phyloP scores from a whole-genome alignment of 2,797 vertebrate species.

The Lutjanus campechanus region DNA sequence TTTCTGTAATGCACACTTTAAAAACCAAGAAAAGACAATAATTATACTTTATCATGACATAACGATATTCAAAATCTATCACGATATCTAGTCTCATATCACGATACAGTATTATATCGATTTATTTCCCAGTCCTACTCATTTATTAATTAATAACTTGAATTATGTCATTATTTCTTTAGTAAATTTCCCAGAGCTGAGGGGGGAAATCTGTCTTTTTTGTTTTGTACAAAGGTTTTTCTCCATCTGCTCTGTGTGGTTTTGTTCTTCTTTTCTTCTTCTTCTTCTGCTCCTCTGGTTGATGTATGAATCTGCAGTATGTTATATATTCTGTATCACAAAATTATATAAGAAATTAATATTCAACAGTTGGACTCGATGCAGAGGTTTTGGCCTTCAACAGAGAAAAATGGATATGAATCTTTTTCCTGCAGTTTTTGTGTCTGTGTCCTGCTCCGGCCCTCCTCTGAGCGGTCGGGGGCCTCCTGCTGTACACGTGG shows the following conservation, averaged over 20 bases:
- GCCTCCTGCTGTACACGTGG: not conserved
- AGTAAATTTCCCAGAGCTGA: too few relatives aligned
- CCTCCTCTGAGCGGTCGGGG: not conserved
- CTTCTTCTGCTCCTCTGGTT: not conserved
- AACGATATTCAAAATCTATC: too few relatives aligned
- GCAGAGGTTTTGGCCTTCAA: slow-evolving; percentile 7
- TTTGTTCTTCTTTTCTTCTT: not conserved
- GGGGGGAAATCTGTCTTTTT: too few relatives aligned
- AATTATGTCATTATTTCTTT: too few relatives aligned
- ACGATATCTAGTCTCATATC: too few relatives aligned
- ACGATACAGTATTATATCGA: too few relatives aligned
- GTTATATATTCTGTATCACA: not conserved
- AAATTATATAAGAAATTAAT: slow-evolving; percentile 46
- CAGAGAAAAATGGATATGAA: not conserved
- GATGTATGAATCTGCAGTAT: not conserved
- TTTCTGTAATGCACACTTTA: too few relatives aligned
- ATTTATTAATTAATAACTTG: too few relatives aligned
- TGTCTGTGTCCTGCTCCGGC: not conserved
- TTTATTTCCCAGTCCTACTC: too few relatives aligned
- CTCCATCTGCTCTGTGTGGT: not conserved
- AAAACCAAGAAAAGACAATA: too few relatives aligned
- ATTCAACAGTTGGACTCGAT: slow-evolving; percentile 30
- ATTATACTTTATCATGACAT: too few relatives aligned
- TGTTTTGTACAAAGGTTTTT: too few relatives aligned
- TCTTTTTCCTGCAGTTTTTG: not conserved